Evolutionary conservation across 2,113 vertebrate species (phyloP), one percentile per base, ranked within the genome.

Genomic region (Promerops cafer): DNA sequence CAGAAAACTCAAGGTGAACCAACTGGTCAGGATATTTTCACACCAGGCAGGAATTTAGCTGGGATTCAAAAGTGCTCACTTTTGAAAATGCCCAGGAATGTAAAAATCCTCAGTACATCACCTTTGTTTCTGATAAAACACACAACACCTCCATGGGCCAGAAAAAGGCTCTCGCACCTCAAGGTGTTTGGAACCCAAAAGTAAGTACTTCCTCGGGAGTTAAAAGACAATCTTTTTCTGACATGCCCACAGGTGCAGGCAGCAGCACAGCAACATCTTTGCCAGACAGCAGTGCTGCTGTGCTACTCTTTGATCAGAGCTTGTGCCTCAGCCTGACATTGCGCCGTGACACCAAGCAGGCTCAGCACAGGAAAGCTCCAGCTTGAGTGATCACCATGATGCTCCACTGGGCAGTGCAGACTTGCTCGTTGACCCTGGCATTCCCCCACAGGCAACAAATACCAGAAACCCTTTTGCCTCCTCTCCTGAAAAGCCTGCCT

Each of bases 291-390:
- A 54, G 68, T 2, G 24, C 31, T 59, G 47, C 56, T 79, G 33
- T 35, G 16, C 45, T 53, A 39, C 27, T n/a, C 52, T 59, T 50
- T 76, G 53, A 7, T 24, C 15, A 10, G 66, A 31, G 6, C 22
- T 4, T 4, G 4, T 21, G 37, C 35, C 44, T 79, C 1, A 0
- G 14, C 2, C 9, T 17, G 31, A 37, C 37, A 3, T 24, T 2
- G 20, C 26, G 7, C 39, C 0, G 0, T 44, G 54, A 27, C 64
- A 45, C 23, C 0, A 0, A 26, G 17, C 5, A 1, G 2, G 30
- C 22, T 56, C 35, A 42, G 28, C 39, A 31, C n/a, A 54, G 35
- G 20, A 59, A 87, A 75, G 3, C 56, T 81, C 33, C 69, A 54
- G 74, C 22, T 53, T 64, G 12, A 65, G 16, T 14, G 39, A 68